Evolutionary conservation across 2,113 vertebrate species (phyloP).

Genomic region (Cariama cristata): DNA sequence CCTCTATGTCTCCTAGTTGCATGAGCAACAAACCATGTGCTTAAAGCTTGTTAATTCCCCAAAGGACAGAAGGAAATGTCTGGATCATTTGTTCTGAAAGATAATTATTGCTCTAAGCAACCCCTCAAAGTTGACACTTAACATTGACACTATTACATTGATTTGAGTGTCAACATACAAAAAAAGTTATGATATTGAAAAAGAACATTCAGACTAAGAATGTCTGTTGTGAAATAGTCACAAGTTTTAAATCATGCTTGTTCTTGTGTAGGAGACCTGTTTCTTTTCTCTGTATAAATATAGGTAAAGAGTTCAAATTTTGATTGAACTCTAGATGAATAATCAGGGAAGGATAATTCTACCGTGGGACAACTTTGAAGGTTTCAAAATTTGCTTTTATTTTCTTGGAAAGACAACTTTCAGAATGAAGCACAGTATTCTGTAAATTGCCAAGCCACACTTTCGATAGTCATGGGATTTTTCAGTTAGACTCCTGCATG

Average conservation of each 20-base stretch:
- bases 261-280: not conserved
- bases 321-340: not conserved
- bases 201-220: not conserved
- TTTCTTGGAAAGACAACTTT: not conserved
- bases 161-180: not conserved
- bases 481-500: not conserved
- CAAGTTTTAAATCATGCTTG: not conserved
- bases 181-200: not conserved
- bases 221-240: not conserved
- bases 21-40: not conserved
- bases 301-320: not conserved
- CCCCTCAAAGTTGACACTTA: not conserved
- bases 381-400: not conserved
- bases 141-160: not conserved
- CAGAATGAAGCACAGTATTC: not conserved
- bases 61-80: not conserved
- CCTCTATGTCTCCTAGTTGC: not conserved
- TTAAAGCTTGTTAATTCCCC: not conserved
- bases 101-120: slow-evolving; percentile 29
- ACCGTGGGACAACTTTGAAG: not conserved
- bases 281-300: not conserved
- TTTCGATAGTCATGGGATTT: accelerated
- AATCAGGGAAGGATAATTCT: not conserved
- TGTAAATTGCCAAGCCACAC: not conserved
- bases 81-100: not conserved